Percentiles rank a stretch among this genome's conserved stretches.
phyloP scores from a whole-genome alignment of 1,140 invertebrate genomes.

The Ips typographus region DNA sequence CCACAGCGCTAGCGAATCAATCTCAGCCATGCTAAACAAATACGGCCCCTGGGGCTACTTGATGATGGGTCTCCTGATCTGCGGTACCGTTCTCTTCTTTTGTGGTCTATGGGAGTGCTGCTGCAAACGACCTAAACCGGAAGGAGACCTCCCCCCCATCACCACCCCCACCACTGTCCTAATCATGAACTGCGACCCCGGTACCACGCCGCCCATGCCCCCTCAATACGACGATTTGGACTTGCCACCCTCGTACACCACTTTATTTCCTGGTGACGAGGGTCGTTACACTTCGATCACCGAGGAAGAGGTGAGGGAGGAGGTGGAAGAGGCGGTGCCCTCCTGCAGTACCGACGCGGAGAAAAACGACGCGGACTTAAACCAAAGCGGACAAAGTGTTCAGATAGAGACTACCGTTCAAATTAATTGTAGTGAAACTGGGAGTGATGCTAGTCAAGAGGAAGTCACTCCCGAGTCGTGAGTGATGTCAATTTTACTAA shows the following conservation, averaged over 20 bases:
- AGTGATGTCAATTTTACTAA: slow-evolving; percentile 15
- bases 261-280: slow-evolving; percentile 46
- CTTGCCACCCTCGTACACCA: slow-evolving; percentile 50
- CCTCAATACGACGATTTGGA: slow-evolving; percentile 53
- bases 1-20: slow-evolving; percentile 44
- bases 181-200: slow-evolving; percentile 38
- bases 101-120: slow-evolving; percentile 62
- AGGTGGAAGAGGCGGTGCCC: slow-evolving; percentile 3
- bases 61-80: slow-evolving; percentile 64
- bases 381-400: not conserved
- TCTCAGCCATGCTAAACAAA: slow-evolving; percentile 57
- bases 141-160: slow-evolving; percentile 42
- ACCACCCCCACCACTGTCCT: slow-evolving; percentile 41
- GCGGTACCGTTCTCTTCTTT: slow-evolving; percentile 64
- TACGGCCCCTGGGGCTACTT: slow-evolving; percentile 68
- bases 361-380: slow-evolving; percentile 11
- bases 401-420: slow-evolving; percentile 12
- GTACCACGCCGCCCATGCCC: slow-evolving; percentile 36
- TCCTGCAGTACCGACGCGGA: slow-evolving; percentile 6
- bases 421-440: slow-evolving; percentile 12
- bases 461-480: slow-evolving; percentile 1
- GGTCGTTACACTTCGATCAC: slow-evolving; percentile 18
- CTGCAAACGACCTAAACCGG: slow-evolving; percentile 49
- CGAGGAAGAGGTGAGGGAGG: slow-evolving; percentile 13
- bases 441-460: slow-evolving; percentile 26